Percentiles rank a stretch among this genome's conserved stretches.
Evolutionary conservation across 2,888 invertebrate species (phyloP).

Genomic region (Lampropteryx suffumata): DNA sequence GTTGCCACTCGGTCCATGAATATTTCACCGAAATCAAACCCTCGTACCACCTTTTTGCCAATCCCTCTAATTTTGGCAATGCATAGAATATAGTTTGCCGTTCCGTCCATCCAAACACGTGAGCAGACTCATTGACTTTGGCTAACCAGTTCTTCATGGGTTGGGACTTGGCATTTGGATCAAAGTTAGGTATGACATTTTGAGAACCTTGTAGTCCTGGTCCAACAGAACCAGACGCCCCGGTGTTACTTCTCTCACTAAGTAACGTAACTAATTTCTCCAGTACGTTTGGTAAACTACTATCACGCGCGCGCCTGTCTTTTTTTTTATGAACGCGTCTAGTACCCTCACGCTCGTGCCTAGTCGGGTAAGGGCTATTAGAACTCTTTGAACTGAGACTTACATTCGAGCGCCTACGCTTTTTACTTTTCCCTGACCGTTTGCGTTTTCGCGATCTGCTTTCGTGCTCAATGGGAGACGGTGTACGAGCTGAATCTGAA

Average conservation of each 20-base stretch:
- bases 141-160: too few species aligned
- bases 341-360: background rate
- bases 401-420: background rate
- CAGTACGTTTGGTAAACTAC: background rate
- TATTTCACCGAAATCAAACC: conserved; percentile 26
- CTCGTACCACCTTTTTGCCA: conserved; percentile 31
- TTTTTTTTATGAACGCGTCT: background rate
- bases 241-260: background rate
- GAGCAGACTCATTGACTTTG: conserved; percentile 27
- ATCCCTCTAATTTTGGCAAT: conserved; percentile 23
- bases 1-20: conserved; percentile 18
- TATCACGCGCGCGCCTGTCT: too few species aligned
- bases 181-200: conserved; percentile 25
- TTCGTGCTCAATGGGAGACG: too few species aligned
- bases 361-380: background rate
- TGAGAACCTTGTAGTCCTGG: background rate
- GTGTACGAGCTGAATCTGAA: too few species aligned
- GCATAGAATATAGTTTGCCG: conserved; percentile 28
- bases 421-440: background rate
- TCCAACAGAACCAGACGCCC: too few species aligned
- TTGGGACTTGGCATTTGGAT: conserved; percentile 21
- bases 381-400: background rate
- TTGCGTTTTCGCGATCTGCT: background rate
- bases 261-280: background rate
- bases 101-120: conserved; percentile 32